Conservation (phyloP, 1,140 invertebrate genomes). For the Drosophila funebris region DNA sequence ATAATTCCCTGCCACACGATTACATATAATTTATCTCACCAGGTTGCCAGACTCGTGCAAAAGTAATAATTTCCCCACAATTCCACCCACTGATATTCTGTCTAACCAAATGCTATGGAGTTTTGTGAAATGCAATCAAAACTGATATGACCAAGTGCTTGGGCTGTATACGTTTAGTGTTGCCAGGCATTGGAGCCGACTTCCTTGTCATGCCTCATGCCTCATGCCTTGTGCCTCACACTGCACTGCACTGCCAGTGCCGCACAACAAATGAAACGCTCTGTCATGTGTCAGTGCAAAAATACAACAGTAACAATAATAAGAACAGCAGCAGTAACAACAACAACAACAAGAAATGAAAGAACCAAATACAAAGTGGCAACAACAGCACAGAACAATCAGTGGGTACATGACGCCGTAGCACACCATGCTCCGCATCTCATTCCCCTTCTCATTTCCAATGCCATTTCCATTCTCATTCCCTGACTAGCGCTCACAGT, state of each 20-base stretch:
- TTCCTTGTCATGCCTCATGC: constrained; percentile 65
- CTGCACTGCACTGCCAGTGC: constrained; percentile 28
- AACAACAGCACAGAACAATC: constrained; percentile 63
- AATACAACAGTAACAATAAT: constrained; percentile 46
- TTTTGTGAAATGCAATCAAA: constrained; percentile 54
- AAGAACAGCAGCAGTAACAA: constrained; percentile 13
- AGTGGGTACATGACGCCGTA: constrained; percentile 56
- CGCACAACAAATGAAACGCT: constrained; percentile 76
- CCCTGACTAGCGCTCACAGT: constrained; percentile 52
- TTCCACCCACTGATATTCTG: background rate
- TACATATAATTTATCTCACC: constrained; percentile 49
- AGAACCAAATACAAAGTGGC: constrained; percentile 46
- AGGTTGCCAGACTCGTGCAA: constrained; percentile 23
- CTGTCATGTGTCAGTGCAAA: constrained; percentile 76
- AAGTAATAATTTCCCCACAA: background rate
- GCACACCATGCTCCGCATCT: background rate
- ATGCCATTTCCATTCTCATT: constrained; percentile 25
- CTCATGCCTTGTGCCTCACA: no score
- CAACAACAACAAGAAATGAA: constrained; percentile 12
- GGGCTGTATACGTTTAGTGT: constrained; percentile 23
- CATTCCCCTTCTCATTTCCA: background rate
- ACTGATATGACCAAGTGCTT: constrained; percentile 23
- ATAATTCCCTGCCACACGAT: constrained; percentile 50
- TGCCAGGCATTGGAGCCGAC: constrained; percentile 44
- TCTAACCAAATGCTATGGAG: constrained; percentile 15